A percentile compares a stretch with the other conserved stretches of the same genome.
phyloP scores from a whole-genome alignment of 2,888 invertebrate species.

The Unio delphinus region DNA sequence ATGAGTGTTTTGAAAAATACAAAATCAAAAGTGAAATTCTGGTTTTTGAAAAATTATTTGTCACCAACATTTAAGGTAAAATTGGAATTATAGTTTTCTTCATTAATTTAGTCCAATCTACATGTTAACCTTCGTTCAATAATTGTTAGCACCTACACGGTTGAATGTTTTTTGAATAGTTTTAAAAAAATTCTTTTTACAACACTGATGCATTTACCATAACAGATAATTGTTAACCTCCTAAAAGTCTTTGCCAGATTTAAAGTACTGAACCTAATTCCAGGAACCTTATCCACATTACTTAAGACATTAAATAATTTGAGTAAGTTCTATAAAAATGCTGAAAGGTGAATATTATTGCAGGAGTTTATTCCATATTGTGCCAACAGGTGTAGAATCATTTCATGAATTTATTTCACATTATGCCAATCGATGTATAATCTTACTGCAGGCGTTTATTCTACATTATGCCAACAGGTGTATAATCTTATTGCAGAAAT shows the following conservation, averaged over 20 bases:
- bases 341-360: too few relatives aligned
- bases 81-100: conserved; percentile 1
- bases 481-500: too few relatives aligned
- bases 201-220: not conserved
- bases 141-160: not conserved
- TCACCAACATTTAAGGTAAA: conserved; percentile 85
- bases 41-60: conserved; percentile 99
- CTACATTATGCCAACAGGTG: too few relatives aligned
- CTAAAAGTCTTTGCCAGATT: too few relatives aligned
- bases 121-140: not conserved
- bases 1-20: conserved; percentile 95
- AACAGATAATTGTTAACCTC: too few relatives aligned
- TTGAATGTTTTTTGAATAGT: not conserved
- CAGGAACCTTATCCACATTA: too few relatives aligned
- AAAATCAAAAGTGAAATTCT: conserved; percentile 95
- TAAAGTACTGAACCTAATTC: too few relatives aligned
- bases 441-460: too few relatives aligned
- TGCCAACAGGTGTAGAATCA: not conserved
- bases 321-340: too few relatives aligned
- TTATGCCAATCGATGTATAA: conserved; percentile 90
- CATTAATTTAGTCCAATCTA: not conserved
- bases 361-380: too few relatives aligned
- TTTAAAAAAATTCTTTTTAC: not conserved
- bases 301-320: too few relatives aligned
- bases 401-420: conserved; percentile 90